These are phyloP conservation scores for Hystrix cristata DNA, from an alignment of 2,113 vertebrate genomes.

Conservation along the genomic window DNA sequence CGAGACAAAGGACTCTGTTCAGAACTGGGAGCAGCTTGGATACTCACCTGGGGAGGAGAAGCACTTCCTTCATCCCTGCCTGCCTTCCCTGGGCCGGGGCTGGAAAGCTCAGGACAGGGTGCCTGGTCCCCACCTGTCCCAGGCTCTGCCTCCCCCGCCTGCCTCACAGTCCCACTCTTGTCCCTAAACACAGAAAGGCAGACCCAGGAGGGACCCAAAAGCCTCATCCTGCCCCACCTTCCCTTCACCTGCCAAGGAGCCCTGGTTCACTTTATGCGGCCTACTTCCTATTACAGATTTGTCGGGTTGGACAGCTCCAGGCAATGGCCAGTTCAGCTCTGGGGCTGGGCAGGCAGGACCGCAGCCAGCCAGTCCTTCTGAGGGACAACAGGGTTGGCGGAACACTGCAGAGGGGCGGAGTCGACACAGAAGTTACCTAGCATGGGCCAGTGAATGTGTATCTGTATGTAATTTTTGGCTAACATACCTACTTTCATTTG, in stretches of 20 bases:
- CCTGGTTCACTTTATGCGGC: background rate
- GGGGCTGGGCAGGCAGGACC: background rate
- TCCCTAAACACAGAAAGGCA: background rate
- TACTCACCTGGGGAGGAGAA: constrained; percentile 61
- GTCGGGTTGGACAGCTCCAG: background rate
- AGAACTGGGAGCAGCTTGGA: constrained; percentile 9
- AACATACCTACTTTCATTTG: background rate
- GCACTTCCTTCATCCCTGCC: constrained; percentile 24
- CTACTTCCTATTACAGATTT: background rate
- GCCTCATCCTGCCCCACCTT: background rate
- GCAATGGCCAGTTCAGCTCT: background rate
- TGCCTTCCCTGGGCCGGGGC: background rate
- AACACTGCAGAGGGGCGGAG: background rate
- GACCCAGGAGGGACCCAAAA: background rate
- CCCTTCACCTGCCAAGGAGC: background rate
- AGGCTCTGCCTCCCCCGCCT: background rate
- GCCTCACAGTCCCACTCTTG: background rate
- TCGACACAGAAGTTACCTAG: background rate
- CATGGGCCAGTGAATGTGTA: background rate
- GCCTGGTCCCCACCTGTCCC: background rate
- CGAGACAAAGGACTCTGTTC: constrained; percentile 58
- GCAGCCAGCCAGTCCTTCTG: background rate
- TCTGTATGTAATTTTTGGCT: background rate
- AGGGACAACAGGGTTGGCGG: background rate
- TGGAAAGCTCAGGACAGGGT: background rate